Base-by-base conservation (phyloP, 2,888 invertebrate species). In the Petrolisthes cinctipes region DNA sequence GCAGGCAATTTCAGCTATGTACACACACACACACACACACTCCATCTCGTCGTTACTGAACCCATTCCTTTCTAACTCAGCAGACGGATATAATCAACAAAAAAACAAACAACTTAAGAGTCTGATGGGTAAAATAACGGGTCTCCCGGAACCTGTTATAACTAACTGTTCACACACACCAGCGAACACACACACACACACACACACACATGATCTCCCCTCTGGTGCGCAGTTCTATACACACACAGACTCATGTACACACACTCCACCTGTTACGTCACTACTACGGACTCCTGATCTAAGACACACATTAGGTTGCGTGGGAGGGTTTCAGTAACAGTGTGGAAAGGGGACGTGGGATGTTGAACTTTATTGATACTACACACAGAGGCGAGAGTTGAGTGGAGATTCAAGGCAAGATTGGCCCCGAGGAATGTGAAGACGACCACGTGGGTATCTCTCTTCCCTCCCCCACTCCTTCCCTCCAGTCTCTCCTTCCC, bases 21-120 rank as follows among this genome's bases (percentile, higher is more conserved):
- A 37, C 37, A 37, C 37, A 37, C 37, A 37, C 78, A 75, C 75
- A n/a, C 80, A 56, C 80, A 80, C 56, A 54, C 56, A 80, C 80
- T 54, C 4, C 75, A 66, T 66, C 66, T 14, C 66, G 17, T 66
- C 66, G 17, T 66, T 66, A 14, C 66, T 17, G 66, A 11, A 14
- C 3, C 66, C 66, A 14, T 17, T 66, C 17, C 66, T 66, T 37
- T 37, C 37, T 37, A 37, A 37, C 37, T 37, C 0, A 37, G 2
- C 37, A 37, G 37, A 37, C 37, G 37, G 37, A 37, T 37, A 37
- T 37, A 37, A 37, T 37, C 37, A 37, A 37, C 37, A 37, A 37
- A 37, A 37, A 37, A 37, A 37, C 37, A 37, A 37, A 37, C 37
- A 37, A 37, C 37, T 37, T 37, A 37, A 37, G 37, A 37, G 2